Percentiles rank a stretch among this genome's conserved stretches.
Evolutionary conservation across 2,797 vertebrate genomes (phyloP).

Genomic region (Sebastes goodei): DNA sequence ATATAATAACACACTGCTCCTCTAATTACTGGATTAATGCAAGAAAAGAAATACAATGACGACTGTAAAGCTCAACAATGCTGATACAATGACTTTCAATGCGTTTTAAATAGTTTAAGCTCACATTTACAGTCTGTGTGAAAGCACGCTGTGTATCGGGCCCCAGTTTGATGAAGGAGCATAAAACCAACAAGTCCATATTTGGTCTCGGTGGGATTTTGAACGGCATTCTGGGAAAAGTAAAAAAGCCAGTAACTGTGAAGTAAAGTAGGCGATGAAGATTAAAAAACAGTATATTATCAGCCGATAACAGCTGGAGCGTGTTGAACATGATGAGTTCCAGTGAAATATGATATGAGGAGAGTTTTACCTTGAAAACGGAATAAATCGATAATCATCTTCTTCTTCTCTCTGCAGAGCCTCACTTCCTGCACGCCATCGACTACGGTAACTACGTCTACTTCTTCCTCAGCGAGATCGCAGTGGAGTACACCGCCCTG

Average conservation of each 20-base stretch:
- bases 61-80: no score
- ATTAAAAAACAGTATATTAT: neutral
- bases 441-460: constrained; percentile 97
- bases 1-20: no score
- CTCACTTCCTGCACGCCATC: constrained; percentile 94
- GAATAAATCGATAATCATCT: neutral
- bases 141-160: no score
- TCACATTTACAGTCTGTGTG: no score
- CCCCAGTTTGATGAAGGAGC: no score
- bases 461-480: constrained; percentile 97
- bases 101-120: no score
- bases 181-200: neutral
- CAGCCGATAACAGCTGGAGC: neutral
- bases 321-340: neutral
- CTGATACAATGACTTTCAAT: no score
- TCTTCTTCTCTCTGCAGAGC: constrained; percentile 81
- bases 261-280: neutral
- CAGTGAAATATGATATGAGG: neutral
- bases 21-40: no score
- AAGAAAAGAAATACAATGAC: no score
- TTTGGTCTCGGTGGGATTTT: neutral
- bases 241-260: neutral
- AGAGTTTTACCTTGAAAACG: neutral
- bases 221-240: neutral
- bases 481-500: constrained; percentile 92